Evolutionary conservation across 2,797 vertebrate species (phyloP), one percentile per base, ranked within the genome.

Genomic region (Merluccius polli): DNA sequence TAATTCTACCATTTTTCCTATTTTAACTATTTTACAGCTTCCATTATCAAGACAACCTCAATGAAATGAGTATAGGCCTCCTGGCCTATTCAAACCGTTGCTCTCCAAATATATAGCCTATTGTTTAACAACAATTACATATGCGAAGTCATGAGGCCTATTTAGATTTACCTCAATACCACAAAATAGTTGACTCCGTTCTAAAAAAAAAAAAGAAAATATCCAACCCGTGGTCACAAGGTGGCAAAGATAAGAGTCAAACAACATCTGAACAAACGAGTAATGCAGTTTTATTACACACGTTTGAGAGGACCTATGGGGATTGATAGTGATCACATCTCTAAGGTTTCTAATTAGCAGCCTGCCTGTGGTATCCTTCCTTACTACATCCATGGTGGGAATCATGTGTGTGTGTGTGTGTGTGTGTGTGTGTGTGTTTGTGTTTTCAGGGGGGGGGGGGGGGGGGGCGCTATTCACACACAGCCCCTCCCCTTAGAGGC

Each of bases 401-500:
- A 91, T 78, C 80, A 75, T 68, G 32, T 75, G 59, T 74, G 30
- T 70, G 27, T 32, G 35, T 48, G 67, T 35, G 69, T 27, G 41
- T 30, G 63, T 44, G 59, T 33, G 78, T 71, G 76, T 6, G 30
- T 68, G 68, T 75, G 74, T 27, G 74, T 75, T 38, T 59, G 30
- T 72, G 31, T n/a, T 3, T 29, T 38, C 36, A 38, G 7, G n/a
- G 9, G 44, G 9, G 29, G 16, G 41, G 30, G 27, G 77, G 77
- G 70, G 33, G 38, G 73, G 35, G 21, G 59, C 59, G n/a, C 67
- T 74, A 74, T 87, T 88, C 87, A 87, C 79, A 87, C 79, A 78
- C 72, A 74, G 73, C 29, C 71, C 79, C 75, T 73, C 83, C 87
- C 84, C 74, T 63, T 41, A 83, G 83, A 89, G 87, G 85, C 93